Evolutionary conservation across 2,113 vertebrate genomes (phyloP).

Genomic region (Pluvianellus socialis): DNA sequence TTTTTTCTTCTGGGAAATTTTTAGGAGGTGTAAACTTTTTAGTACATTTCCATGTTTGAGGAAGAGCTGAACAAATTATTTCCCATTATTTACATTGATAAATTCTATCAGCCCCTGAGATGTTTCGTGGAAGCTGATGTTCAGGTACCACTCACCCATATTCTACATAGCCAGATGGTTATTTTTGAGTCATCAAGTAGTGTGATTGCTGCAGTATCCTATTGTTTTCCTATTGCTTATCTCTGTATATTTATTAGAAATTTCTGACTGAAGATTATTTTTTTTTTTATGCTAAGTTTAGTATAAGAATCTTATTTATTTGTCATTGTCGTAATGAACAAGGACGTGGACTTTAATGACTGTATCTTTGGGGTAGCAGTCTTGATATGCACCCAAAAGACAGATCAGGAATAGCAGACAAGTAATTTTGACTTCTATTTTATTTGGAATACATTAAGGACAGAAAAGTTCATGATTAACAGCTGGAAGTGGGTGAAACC

Average conservation of each 20-base stretch:
- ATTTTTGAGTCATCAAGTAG: background rate
- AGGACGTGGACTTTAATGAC: background rate
- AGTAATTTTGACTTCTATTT: background rate
- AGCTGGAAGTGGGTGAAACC: slow-evolving; percentile 14
- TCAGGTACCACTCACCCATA: background rate
- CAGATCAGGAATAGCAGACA: background rate
- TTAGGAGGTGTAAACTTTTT: background rate
- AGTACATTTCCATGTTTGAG: background rate
- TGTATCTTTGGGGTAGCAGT: background rate
- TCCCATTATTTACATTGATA: background rate
- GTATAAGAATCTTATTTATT: background rate
- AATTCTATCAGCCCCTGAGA: background rate
- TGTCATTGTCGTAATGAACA: background rate
- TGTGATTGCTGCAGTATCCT: background rate
- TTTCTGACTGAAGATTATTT: background rate
- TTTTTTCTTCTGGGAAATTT: background rate
- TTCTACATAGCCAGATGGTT: background rate
- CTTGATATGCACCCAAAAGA: background rate
- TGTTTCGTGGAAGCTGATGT: background rate
- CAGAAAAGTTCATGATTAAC: background rate
- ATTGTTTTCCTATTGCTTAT: background rate
- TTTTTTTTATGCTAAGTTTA: background rate
- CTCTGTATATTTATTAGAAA: background rate
- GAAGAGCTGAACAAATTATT: background rate
- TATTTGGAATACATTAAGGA: background rate